phyloP scores from a whole-genome alignment of 2,113 vertebrate genomes.

The Pomatorhinus ruficollis region DNA sequence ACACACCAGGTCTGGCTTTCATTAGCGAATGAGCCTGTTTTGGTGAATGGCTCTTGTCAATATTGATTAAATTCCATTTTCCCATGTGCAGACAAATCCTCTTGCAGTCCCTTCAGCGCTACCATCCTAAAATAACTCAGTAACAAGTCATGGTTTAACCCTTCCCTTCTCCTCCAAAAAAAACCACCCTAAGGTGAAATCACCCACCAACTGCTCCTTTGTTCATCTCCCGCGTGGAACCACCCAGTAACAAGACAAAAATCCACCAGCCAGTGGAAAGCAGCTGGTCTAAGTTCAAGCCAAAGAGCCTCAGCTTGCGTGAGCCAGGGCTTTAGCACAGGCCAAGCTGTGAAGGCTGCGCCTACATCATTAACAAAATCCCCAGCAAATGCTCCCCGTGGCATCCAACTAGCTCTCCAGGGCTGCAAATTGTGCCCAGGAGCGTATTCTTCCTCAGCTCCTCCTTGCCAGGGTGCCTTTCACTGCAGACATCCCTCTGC shows the following conservation, averaged over 20 bases:
- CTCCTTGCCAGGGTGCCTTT: constrained; percentile 50
- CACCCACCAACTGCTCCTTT: neutral
- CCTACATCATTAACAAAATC: constrained; percentile 58
- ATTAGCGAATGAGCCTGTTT: neutral
- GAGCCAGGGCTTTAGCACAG: constrained; percentile 35
- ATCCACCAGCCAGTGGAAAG: constrained; percentile 50
- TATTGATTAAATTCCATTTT: constrained; percentile 51
- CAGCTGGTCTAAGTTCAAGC: constrained; percentile 60
- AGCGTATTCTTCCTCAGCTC: constrained; percentile 24
- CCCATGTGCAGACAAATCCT: constrained; percentile 3
- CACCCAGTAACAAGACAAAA: constrained; percentile 23
- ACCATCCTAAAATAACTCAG: constrained; percentile 24
- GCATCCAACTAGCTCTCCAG: constrained; percentile 55
- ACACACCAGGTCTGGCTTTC: constrained; percentile 38
- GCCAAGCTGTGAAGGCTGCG: constrained; percentile 36
- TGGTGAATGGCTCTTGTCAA: constrained; percentile 33
- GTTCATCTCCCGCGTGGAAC: neutral
- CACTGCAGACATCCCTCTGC: constrained; percentile 28
- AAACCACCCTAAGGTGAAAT: neutral
- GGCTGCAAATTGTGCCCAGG: constrained; percentile 50
- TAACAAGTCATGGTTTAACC: neutral
- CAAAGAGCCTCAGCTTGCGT: neutral
- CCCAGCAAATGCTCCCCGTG: constrained; percentile 48
- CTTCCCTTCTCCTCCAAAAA: neutral
- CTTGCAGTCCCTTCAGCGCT: neutral